A percentile compares a stretch with the other conserved stretches of the same genome.
These are phyloP conservation scores for Clytia hemisphaerica DNA, from an alignment of 30 jellyfish, hydroid and myxozoan genomes.

Conservation along the genomic window DNA sequence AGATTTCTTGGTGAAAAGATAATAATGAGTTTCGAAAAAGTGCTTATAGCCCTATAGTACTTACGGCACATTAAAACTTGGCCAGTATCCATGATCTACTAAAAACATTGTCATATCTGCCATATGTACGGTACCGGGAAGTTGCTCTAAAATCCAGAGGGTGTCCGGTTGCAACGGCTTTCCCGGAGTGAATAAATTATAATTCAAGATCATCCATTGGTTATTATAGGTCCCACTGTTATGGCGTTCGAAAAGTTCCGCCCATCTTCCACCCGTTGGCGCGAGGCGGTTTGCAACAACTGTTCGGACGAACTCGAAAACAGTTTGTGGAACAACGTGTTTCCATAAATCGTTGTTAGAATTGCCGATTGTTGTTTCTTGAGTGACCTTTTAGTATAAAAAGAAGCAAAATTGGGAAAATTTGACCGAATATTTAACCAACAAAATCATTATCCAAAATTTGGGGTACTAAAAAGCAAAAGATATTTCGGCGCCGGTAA, in stretches of 20 bases:
- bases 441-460: no score
- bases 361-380: conserved; percentile 95
- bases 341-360: conserved; percentile 66
- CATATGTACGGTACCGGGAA: conserved; percentile 91
- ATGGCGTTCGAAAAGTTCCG: conserved; percentile 61
- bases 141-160: conserved; percentile 83
- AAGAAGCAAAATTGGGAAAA: not conserved
- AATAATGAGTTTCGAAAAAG: no score
- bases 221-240: conserved; percentile 90
- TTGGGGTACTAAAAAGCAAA: no score
- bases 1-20: no score
- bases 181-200: conserved; percentile 64
- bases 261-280: conserved; percentile 61
- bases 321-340: conserved; percentile 44
- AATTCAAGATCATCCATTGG: conserved; percentile 92
- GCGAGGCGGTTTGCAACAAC: conserved; percentile 92
- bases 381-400: conserved; percentile 96
- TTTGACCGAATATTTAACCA: no score
- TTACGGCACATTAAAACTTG: conserved; percentile 90
- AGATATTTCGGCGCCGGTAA: no score
- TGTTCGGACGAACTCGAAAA: conserved; percentile 78
- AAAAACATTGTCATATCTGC: conserved; percentile 69
- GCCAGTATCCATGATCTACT: conserved; percentile 63
- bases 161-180: conserved; percentile 67
- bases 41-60: no score